phyloP scores from a whole-genome alignment of 2,113 vertebrate genomes.

The Clarias macrocephalus region DNA sequence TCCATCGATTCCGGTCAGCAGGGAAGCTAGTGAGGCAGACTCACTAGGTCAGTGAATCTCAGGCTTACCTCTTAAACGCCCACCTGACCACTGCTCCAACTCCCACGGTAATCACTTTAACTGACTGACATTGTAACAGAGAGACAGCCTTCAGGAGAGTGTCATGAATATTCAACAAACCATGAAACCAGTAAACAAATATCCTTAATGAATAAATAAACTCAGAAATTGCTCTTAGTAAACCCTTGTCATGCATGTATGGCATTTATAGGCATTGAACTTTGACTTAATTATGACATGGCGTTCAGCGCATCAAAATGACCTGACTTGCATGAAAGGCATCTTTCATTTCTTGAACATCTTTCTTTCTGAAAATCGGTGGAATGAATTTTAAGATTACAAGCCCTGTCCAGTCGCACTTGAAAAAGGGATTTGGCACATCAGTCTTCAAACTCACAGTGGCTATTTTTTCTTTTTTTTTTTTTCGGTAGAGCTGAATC shows the following conservation, averaged over 20 bases:
- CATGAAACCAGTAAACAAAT: conserved; percentile 5
- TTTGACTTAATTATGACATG: neutral
- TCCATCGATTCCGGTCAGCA: conserved; percentile 79
- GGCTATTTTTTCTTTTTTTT: conserved; percentile 64
- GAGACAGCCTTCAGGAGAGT: neutral
- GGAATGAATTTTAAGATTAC: conserved; percentile 31
- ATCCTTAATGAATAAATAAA: neutral
- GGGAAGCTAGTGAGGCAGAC: conserved; percentile 73
- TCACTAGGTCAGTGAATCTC: conserved; percentile 78
- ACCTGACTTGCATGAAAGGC: neutral
- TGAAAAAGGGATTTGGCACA: conserved; percentile 22
- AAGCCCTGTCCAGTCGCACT: conserved; percentile 18
- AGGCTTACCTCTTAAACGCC: conserved; percentile 70
- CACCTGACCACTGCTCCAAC: neutral
- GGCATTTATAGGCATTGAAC: neutral
- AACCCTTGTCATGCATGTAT: too few relatives aligned
- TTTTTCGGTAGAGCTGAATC: conserved; percentile 63
- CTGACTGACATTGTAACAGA: conserved; percentile 9
- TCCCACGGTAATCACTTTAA: conserved; percentile 6
- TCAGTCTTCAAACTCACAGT: conserved; percentile 61
- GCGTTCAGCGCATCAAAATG: neutral
- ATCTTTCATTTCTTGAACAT: neutral
- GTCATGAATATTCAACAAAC: conserved; percentile 2
- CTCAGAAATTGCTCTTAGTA: neutral
- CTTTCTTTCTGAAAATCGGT: neutral